A percentile compares a stretch with the other conserved stretches of the same genome.
phyloP scores from a whole-genome alignment of 92 coral and sea anemone species.

The Porites rus region DNA sequence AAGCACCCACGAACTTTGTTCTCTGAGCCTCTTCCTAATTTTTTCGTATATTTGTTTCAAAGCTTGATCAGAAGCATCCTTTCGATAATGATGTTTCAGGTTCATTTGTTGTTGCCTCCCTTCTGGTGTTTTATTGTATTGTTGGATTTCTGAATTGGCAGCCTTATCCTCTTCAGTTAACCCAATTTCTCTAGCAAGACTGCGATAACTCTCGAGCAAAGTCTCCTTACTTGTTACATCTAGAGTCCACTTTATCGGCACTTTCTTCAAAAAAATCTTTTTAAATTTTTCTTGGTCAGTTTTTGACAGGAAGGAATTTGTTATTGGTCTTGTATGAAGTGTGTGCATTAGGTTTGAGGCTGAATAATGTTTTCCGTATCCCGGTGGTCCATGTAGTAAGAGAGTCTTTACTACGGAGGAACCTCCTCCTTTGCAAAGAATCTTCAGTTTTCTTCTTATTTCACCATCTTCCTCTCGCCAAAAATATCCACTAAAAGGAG shows the following conservation, averaged over 20 bases:
- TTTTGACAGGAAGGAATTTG: neutral
- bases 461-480: constrained; percentile 14
- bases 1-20: constrained; percentile 9
- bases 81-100: neutral
- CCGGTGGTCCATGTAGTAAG: constrained; percentile 19
- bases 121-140: constrained; percentile 18
- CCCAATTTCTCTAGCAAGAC: constrained; percentile 27
- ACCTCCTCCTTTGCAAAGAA: neutral
- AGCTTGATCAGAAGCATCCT: constrained; percentile 24
- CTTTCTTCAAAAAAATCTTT: neutral
- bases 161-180: constrained; percentile 2
- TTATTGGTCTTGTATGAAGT: constrained; percentile 2
- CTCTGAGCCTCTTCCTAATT: constrained; percentile 17
- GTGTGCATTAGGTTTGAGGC: constrained; percentile 25
- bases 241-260: constrained; percentile 26
- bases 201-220: constrained; percentile 25
- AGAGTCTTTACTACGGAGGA: constrained; percentile 7
- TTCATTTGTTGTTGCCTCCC: constrained; percentile 27
- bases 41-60: constrained; percentile 23
- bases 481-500: constrained; percentile 11
- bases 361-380: constrained; percentile 17
- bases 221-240: neutral
- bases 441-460: neutral
- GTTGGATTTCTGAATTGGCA: neutral
- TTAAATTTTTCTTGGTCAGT: neutral